A percentile compares a stretch with the other conserved stretches of the same genome.
These are phyloP conservation scores for Chlamydotis undulata DNA, from an alignment of 2,113 vertebrate species.

Conservation along the genomic window DNA sequence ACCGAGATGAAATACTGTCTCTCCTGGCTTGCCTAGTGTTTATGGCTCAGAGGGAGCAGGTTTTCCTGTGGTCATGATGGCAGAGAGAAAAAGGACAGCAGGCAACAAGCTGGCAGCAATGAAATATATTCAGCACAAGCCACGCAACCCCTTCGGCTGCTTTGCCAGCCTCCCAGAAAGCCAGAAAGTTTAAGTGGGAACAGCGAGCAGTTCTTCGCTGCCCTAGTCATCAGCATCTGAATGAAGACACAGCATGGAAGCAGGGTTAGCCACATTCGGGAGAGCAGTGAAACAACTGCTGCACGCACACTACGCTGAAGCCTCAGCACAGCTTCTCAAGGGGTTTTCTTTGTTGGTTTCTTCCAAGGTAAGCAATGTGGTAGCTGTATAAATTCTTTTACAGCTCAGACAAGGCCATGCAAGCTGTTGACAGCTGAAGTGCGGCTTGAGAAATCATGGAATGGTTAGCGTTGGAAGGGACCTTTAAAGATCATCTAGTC, in stretches of 20 bases:
- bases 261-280: fast-evolving
- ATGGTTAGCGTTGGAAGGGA: no score
- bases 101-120: not conserved
- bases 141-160: not conserved
- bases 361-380: not conserved
- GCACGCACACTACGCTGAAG: fast-evolving
- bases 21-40: not conserved
- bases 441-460: not conserved
- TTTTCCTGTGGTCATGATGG: not conserved
- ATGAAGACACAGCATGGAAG: not conserved
- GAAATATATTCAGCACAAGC: not conserved
- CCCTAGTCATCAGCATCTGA: not conserved
- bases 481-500: no score
- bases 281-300: not conserved
- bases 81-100: not conserved
- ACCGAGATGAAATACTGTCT: not conserved
- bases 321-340: not conserved
- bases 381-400: not conserved
- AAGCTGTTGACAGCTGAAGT: not conserved
- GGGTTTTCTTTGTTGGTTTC: not conserved
- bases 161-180: not conserved
- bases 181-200: not conserved
- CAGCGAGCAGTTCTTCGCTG: not conserved
- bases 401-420: not conserved
- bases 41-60: not conserved